phyloP scores from a whole-genome alignment of 2,797 vertebrate species.

The Jordanella pulchra region DNA sequence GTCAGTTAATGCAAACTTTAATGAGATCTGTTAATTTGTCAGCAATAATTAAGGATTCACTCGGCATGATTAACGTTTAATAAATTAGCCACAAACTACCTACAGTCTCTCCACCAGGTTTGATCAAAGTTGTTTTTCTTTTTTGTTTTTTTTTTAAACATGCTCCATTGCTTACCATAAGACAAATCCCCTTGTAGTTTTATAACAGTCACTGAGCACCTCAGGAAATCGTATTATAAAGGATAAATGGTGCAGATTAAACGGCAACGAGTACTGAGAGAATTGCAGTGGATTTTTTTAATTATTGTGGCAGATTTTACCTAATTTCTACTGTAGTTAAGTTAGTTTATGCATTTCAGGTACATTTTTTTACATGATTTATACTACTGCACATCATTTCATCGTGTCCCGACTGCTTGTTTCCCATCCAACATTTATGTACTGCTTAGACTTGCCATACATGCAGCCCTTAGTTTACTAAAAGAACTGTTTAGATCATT shows the following conservation, averaged over 20 bases:
- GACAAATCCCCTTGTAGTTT: not conserved
- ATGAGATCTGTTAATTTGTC: slow-evolving; percentile 1
- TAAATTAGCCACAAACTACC: not conserved
- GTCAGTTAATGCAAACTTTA: slow-evolving; percentile 5
- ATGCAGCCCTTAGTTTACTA: too few relatives aligned
- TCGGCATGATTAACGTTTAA: not conserved
- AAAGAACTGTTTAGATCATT: not conserved
- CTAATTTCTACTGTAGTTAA: not conserved
- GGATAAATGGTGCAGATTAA: not conserved
- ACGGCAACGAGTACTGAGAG: not conserved
- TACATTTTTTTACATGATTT: not conserved
- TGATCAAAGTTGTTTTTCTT: not conserved
- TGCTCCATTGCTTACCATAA: slow-evolving; percentile 1
- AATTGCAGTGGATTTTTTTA: not conserved
- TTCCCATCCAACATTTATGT: not conserved
- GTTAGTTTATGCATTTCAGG: not conserved
- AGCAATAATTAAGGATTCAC: not conserved
- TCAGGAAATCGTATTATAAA: slow-evolving; percentile 1
- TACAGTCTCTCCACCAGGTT: too few relatives aligned
- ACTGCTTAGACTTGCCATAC: too few relatives aligned
- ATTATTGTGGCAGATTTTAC: not conserved
- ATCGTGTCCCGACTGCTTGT: not conserved
- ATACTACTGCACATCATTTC: not conserved
- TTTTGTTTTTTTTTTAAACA: not conserved
- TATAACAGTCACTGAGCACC: slow-evolving; percentile 3